Evolutionary conservation across 2,888 invertebrate species (phyloP).

Genomic region (Agrotis clavis): DNA sequence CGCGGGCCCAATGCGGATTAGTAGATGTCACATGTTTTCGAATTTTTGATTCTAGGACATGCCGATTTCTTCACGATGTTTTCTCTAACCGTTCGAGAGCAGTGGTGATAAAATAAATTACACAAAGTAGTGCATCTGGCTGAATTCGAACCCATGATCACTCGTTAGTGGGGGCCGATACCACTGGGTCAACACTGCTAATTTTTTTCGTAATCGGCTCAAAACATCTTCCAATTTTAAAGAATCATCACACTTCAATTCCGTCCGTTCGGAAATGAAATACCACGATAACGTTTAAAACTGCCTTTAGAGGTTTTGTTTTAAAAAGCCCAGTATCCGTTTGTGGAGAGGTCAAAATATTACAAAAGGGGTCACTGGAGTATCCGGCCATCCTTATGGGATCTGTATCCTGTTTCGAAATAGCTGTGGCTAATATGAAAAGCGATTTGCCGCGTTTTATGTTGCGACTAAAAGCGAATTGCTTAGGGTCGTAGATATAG

Average conservation of each 20-base stretch:
- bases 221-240: constrained; percentile 41
- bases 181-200: too few species aligned
- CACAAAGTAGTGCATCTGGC: too few species aligned
- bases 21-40: too few species aligned
- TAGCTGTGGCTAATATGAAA: constrained; percentile 29
- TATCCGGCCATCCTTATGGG: constrained; percentile 32
- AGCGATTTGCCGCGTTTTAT: constrained; percentile 7
- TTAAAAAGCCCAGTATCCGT: constrained; percentile 42
- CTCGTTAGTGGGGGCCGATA: too few species aligned
- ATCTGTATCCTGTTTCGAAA: constrained; percentile 52
- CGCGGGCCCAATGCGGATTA: too few species aligned
- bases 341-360: constrained; percentile 39
- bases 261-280: constrained; percentile 34
- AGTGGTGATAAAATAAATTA: too few species aligned
- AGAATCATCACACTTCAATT: constrained; percentile 36
- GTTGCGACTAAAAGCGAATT: not conserved
- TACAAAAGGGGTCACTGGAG: constrained; percentile 30
- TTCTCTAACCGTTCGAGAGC: too few species aligned
- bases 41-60: too few species aligned
- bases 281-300: constrained; percentile 40
- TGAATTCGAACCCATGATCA: too few species aligned
- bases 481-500: not conserved
- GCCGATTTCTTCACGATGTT: too few species aligned
- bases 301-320: constrained; percentile 44
- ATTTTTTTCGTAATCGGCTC: not conserved